Percentiles rank a stretch among this genome's conserved stretches.
Conservation (phyloP, 2,888 invertebrate species). For the Arrhopalites spinosus region DNA sequence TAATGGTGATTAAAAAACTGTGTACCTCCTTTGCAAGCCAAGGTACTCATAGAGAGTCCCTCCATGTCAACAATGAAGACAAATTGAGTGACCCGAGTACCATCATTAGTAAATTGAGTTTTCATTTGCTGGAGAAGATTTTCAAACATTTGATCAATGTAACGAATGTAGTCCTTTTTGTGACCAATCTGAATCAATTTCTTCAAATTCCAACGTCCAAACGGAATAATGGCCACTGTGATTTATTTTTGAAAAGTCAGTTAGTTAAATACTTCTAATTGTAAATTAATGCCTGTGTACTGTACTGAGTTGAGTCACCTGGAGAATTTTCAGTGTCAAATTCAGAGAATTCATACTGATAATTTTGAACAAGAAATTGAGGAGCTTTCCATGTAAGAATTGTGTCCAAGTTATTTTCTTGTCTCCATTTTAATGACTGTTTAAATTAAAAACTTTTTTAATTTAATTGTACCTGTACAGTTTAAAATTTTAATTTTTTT, state of each 20-base stretch:
- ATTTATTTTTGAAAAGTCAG: background rate
- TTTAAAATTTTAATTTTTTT: background rate
- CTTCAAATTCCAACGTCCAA: conserved; percentile 20
- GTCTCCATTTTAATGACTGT: conserved; percentile 19
- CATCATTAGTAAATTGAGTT: background rate
- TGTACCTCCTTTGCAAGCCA: conserved; percentile 23
- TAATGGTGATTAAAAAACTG: background rate
- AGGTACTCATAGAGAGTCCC: conserved; percentile 14
- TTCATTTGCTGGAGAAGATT: conserved; percentile 16
- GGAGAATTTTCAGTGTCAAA: conserved; percentile 26
- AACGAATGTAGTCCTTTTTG: conserved; percentile 16
- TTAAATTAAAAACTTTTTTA: background rate
- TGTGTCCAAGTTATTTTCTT: conserved; percentile 18
- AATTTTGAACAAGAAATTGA: background rate
- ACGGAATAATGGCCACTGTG: background rate
- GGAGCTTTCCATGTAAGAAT: conserved; percentile 17
- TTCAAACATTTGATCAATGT: conserved; percentile 14
- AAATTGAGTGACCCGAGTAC: conserved; percentile 19
- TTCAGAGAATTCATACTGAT: conserved; percentile 1
- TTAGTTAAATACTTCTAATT: background rate
- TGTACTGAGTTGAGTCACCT: background rate
- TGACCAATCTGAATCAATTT: conserved; percentile 21
- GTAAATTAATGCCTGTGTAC: background rate
- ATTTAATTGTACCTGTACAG: background rate
- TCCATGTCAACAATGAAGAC: conserved; percentile 26